Percentiles rank a stretch among this genome's conserved stretches.
Conservation (phyloP, 2,797 vertebrate genomes). For the Pteropus rufus region DNA sequence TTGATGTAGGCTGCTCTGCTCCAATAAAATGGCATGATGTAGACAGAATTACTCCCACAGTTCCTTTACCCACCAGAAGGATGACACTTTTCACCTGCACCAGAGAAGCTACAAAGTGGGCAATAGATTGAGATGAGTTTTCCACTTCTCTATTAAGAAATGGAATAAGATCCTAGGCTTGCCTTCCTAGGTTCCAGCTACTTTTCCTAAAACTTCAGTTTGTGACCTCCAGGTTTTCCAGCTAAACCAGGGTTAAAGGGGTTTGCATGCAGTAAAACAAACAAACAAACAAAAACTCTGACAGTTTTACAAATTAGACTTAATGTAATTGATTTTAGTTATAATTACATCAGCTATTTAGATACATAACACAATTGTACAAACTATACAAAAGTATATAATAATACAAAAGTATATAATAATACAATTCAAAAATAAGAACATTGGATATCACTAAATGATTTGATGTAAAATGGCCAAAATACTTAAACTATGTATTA, state of each 20-base stretch:
- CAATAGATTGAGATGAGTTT: not conserved
- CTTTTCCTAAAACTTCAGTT: not conserved
- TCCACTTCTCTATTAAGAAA: not conserved
- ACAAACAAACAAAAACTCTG: not conserved
- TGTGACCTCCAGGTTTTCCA: not conserved
- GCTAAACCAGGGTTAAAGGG: not conserved
- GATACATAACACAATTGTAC: not conserved
- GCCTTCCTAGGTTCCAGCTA: not conserved
- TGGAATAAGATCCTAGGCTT: not conserved
- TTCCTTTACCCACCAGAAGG: not conserved
- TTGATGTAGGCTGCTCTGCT: not conserved
- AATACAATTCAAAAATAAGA: not conserved
- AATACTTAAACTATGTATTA: not conserved
- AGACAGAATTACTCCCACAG: not conserved
- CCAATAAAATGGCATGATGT: not conserved
- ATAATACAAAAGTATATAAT: not conserved
- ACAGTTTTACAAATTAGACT: not conserved
- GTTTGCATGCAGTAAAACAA: not conserved
- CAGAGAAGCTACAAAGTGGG: not conserved
- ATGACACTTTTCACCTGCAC: not conserved
- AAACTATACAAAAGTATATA: not conserved
- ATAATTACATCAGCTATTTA: not conserved
- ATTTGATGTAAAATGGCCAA: not conserved
- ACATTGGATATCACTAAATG: not conserved
- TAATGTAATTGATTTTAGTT: not conserved